Conservation (phyloP, 2,113 vertebrate species). For the Gobius niger region DNA sequence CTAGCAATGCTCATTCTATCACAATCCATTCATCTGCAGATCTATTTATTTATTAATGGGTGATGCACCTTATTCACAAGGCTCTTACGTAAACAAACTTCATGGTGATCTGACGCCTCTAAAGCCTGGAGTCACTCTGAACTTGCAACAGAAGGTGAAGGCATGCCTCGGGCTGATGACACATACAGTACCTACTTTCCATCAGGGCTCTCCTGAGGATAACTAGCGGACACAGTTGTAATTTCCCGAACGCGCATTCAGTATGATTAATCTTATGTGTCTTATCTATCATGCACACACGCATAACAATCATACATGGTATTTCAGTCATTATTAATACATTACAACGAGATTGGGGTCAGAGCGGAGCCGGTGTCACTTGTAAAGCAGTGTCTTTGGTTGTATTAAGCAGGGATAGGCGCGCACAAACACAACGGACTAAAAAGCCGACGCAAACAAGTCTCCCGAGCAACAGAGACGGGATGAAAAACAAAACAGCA, state of each 20-base stretch:
- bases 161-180: conserved; percentile 46
- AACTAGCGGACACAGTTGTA: too few species aligned
- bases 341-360: conserved; percentile 2
- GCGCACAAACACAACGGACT: conserved; percentile 13
- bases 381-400: not conserved
- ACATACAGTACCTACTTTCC: conserved; percentile 33
- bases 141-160: conserved; percentile 52
- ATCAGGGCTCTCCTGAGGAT: too few species aligned
- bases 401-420: conserved; percentile 20
- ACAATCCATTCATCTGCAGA: not conserved
- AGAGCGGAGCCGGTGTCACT: not conserved
- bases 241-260: too few species aligned
- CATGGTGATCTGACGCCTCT: conserved; percentile 32
- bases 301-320: not conserved
- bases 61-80: not conserved
- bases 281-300: not conserved
- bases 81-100: conserved; percentile 20
- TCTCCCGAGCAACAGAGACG: conserved; percentile 24
- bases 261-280: not conserved
- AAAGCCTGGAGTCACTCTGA: conserved; percentile 39
- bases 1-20: not conserved
- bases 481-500: conserved; percentile 35
- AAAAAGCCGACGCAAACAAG: conserved; percentile 29
- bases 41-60: conserved; percentile 12
- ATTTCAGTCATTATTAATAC: not conserved